Evolutionary conservation across 2,888 invertebrate genomes (phyloP).

Genomic region (Dicycla oo): DNA sequence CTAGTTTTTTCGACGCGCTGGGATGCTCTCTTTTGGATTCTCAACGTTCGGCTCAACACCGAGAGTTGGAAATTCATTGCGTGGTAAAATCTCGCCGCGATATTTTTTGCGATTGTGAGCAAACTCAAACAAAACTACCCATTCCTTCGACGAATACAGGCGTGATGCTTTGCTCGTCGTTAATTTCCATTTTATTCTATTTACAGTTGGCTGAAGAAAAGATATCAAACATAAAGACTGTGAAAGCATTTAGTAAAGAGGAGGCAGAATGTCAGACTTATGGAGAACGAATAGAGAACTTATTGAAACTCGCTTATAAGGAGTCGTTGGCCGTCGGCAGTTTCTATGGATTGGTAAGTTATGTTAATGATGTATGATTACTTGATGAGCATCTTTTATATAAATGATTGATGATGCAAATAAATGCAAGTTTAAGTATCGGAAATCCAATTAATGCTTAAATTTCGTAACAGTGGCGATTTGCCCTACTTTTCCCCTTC

Average conservation of each 20-base stretch:
- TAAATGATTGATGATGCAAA: neutral
- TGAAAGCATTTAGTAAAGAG: constrained; percentile 98
- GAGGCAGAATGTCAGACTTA: constrained; percentile 93
- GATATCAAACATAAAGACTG: constrained; percentile 97
- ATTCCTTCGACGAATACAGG: too few relatives aligned
- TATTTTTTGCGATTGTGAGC: too few relatives aligned
- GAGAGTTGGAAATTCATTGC: too few relatives aligned
- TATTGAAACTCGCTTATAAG: constrained; percentile 95
- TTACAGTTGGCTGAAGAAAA: constrained; percentile 96
- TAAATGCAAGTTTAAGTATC: constrained; percentile 4
- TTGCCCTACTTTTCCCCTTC: neutral
- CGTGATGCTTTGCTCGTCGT: neutral
- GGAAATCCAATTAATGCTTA: neutral
- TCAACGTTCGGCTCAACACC: too few relatives aligned
- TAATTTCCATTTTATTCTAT: too few relatives aligned
- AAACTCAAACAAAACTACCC: neutral
- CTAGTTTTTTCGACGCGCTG: too few relatives aligned
- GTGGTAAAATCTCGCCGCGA: too few relatives aligned
- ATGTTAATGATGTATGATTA: neutral
- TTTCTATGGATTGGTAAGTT: constrained; percentile 96
- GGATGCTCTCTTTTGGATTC: too few relatives aligned
- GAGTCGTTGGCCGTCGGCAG: constrained; percentile 96
- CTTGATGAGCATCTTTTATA: neutral
- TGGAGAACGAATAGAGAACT: constrained; percentile 91
- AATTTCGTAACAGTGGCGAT: neutral